Evolutionary conservation across 2,888 invertebrate genomes (phyloP), one percentile per base, ranked within the genome.

Genomic region (Saturnia pavonia): DNA sequence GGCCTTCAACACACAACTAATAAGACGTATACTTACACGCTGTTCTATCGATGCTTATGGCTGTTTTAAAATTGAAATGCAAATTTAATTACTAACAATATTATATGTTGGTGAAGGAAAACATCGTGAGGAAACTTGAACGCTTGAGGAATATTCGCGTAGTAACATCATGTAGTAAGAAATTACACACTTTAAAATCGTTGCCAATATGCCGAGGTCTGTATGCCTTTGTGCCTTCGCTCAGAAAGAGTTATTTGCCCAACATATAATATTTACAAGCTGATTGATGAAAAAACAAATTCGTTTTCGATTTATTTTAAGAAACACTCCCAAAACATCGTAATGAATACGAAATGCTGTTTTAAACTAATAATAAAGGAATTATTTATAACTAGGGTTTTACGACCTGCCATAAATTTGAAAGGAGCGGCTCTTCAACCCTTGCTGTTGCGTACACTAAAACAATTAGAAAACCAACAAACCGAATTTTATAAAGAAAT

Each of bases 361-460:
- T 60, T 60, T 60, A 60, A 60, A 60, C 9, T 54, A 60, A 27
- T 60, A 60, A 60, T 60, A 60, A 14, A 27, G 19, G 57, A 27
- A 60, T 60, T 60, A 60, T 60, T 60, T 60, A 60, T 60, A 27
- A 27, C 57, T 14, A 40, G 51, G 43, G 22, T n/a, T 25, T 65
- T 65, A 65, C 65, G 66, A 69, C 65, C 43, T 57, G 63, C 16
- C 51, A 51, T 69, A 65, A 51, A 65, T 69, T 48, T 51, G 40
- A 66, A 65, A 40, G 65, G 66, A 63, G 65, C 60, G 48, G 51
- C 69, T 43, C 42, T 66, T 65, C 65, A 69, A 63, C 69, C 69
- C 66, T 69, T 69, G 45, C 60, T 27, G 60, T 69, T 42, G 69
- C 34, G 45, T 45, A 65, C 51, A 63, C 42, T 65, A 40, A 51